Conservation (phyloP, 2,797 vertebrate genomes). For the Bradypus variegatus region DNA sequence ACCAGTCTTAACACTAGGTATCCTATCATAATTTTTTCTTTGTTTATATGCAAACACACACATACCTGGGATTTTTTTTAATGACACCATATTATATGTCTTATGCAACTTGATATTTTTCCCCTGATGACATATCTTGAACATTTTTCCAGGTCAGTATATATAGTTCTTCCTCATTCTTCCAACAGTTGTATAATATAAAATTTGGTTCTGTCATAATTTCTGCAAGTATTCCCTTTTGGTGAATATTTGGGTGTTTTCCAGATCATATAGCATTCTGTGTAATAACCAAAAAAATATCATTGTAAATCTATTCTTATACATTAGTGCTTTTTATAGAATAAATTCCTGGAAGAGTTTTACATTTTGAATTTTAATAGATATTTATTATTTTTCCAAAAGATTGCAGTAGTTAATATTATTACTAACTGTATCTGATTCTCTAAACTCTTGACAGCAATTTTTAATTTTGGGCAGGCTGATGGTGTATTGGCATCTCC, state of each 20-base stretch:
- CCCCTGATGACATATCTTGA: neutral
- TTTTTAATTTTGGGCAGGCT: neutral
- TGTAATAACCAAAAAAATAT: neutral
- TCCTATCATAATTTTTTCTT: neutral
- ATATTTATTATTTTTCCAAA: neutral
- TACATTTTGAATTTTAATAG: neutral
- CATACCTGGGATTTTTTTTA: neutral
- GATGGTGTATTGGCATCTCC: neutral
- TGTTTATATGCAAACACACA: neutral
- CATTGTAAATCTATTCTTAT: neutral
- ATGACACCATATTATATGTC: neutral
- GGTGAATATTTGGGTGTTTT: neutral
- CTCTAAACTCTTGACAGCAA: neutral
- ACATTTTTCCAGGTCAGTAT: neutral
- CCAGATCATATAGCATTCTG: neutral
- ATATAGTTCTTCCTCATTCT: neutral
- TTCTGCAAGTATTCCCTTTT: neutral
- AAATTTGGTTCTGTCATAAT: neutral
- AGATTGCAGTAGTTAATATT: neutral
- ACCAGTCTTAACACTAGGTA: neutral
- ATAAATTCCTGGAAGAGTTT: neutral
- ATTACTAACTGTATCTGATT: neutral
- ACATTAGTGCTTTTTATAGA: neutral
- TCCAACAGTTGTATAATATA: neutral
- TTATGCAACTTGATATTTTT: neutral